These are phyloP conservation scores for Pristionchus exspectatus DNA, from an alignment of 2,888 invertebrate species.

Conservation along the genomic window DNA sequence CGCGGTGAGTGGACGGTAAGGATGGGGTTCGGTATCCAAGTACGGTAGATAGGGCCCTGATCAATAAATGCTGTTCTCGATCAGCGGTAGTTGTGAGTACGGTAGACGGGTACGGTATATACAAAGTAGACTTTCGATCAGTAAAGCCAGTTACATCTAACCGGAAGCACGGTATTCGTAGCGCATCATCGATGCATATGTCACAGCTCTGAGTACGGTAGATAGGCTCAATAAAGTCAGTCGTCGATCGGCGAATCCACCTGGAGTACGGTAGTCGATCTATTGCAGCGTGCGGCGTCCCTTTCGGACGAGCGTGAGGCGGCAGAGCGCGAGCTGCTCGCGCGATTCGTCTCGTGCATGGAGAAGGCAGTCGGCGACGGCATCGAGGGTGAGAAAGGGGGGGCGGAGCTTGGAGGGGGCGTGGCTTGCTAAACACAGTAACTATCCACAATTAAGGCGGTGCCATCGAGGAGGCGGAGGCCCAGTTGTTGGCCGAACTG, in stretches of 20 bases:
- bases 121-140: too few relatives aligned
- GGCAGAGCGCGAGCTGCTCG: background rate
- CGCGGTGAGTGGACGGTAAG: background rate
- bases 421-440: background rate
- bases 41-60: too few relatives aligned
- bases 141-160: background rate
- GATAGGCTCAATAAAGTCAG: background rate
- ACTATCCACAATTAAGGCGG: background rate
- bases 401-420: background rate
- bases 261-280: background rate
- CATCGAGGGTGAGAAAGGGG: background rate
- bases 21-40: too few relatives aligned
- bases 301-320: constrained; percentile 12
- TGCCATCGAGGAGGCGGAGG: constrained; percentile 1
- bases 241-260: background rate
- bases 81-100: too few relatives aligned
- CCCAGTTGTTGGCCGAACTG: constrained; percentile 11
- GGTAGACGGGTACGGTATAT: too few relatives aligned
- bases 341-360: background rate
- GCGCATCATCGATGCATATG: too few relatives aligned
- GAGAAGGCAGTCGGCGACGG: constrained; percentile 35
- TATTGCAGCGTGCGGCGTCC: background rate
- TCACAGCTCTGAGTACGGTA: too few relatives aligned
- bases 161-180: too few relatives aligned
- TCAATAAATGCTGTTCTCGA: too few relatives aligned